phyloP scores from a whole-genome alignment of 2,113 vertebrate species.

The Cnemophilus loriae region DNA sequence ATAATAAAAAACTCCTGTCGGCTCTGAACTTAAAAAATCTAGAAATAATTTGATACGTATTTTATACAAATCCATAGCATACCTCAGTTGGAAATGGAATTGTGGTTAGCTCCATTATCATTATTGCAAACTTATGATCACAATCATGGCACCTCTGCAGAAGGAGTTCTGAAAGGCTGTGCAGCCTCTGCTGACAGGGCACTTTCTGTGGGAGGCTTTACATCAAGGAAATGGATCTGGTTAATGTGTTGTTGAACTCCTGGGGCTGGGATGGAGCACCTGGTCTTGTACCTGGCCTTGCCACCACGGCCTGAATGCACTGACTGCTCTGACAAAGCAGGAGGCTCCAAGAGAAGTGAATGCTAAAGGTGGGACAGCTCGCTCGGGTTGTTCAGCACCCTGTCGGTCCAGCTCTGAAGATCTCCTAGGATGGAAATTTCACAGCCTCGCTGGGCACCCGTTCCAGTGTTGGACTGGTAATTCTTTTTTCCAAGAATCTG shows the following conservation, averaged over 20 bases:
- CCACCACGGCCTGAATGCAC: rapidly evolving
- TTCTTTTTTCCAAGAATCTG: rapidly evolving
- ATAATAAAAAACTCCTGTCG: conserved; percentile 60
- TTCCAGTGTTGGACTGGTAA: not conserved
- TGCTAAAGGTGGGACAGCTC: not conserved
- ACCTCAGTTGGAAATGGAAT: conserved; percentile 39
- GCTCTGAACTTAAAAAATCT: conserved; percentile 49
- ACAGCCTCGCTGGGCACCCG: not conserved
- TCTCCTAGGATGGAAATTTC: not conserved
- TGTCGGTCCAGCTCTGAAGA: not conserved
- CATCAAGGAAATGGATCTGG: not conserved
- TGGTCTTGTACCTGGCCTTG: not conserved
- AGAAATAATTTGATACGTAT: conserved; percentile 60
- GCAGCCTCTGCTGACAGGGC: not conserved
- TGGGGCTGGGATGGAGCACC: not conserved
- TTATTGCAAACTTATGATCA: conserved; percentile 44
- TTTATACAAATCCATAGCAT: conserved; percentile 65
- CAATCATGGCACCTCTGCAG: conserved; percentile 40
- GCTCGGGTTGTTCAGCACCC: not conserved
- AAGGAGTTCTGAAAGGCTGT: not conserved
- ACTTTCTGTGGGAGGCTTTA: not conserved
- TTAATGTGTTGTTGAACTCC: not conserved
- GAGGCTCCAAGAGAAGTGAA: rapidly evolving
- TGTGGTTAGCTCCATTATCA: conserved; percentile 37
- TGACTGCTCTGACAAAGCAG: not conserved